Conservation (phyloP, 2,797 vertebrate species). For the Eurystomus glaucurus region DNA sequence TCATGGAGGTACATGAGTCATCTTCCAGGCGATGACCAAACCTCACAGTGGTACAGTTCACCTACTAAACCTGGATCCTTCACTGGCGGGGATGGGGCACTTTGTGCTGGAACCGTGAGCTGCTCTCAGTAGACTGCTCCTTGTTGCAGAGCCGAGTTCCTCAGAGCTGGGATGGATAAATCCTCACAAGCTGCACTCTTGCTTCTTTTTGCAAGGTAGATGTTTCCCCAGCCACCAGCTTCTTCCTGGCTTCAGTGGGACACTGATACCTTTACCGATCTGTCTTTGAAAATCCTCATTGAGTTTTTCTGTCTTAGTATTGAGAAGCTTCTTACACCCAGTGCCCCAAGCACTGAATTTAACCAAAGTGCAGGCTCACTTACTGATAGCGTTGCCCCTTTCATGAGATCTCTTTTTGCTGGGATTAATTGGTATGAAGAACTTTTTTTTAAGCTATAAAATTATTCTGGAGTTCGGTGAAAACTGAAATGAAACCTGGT, state of each 20-base stretch:
- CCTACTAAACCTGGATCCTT: not conserved
- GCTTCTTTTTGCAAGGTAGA: not conserved
- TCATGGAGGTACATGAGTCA: not conserved
- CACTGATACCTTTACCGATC: not conserved
- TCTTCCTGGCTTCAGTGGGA: not conserved
- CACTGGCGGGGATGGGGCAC: not conserved
- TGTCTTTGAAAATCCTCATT: not conserved
- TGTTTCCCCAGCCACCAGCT: not conserved
- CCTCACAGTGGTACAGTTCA: not conserved
- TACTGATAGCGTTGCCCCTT: not conserved
- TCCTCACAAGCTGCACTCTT: not conserved
- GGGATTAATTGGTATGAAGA: not conserved
- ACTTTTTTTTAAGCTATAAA: not conserved
- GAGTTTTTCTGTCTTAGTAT: not conserved
- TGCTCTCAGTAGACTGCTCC: not conserved
- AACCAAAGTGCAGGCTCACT: not conserved
- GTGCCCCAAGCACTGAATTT: not conserved
- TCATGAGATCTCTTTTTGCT: not conserved
- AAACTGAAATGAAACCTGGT: not conserved
- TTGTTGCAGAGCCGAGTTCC: not conserved
- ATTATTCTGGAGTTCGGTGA: not conserved
- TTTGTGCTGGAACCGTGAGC: not conserved
- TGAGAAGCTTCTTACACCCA: fast-evolving
- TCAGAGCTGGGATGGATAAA: not conserved
- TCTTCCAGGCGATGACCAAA: not conserved